Evolutionary conservation across 2,888 invertebrate species (phyloP), one percentile per base, ranked within the genome.

Genomic region (Sepioteuthis lessoniana): DNA sequence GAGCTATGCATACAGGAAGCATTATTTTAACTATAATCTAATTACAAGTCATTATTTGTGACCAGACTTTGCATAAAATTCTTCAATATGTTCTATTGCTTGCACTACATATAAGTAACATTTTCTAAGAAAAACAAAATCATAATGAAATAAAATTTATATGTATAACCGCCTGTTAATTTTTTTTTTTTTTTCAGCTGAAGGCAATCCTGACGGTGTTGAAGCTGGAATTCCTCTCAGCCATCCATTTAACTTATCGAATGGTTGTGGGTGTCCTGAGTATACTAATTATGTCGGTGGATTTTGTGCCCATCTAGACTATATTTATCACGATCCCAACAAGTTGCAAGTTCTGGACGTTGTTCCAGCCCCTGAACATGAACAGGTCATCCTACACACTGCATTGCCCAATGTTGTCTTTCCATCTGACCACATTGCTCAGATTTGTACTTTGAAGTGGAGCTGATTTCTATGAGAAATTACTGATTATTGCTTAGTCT

Each of bases 361-460:
- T 0, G 98, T 99, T 94, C 99, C 99, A 0, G 97, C 99, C 95
- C 99, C 99, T 0, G 98, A 98, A 93, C 97, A 98, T 91, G 98
- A 98, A 95, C 98, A 99, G 96, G 97, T 99, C 38, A 98, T 97
- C 94, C 97, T 98, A 94, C 97, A 98, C 96, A 98, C 97, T 90
- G 99, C 98, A 2, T 98, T 99, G 95, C 99, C 99, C 0, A 99
- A 98, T 95, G 97, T 98, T 93, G 98, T 98, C 5, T 98, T 98
- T 97, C 99, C 99, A 0, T 99, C 99, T 3, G 99, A 99, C 97
- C 99, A 99, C 97, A 97, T 99, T 95, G 98, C 99, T 31, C 97
- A 99, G 93, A 98, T 99, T 19, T 97, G 97, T 96, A 97, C 97
- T 94, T 93, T 97, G 13, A 95, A 94, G 46, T 97, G 96, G 96